Evolutionary conservation across 1,140 invertebrate genomes (phyloP), one percentile per base, ranked within the genome.

Genomic region (Monomorium pharaonis): DNA sequence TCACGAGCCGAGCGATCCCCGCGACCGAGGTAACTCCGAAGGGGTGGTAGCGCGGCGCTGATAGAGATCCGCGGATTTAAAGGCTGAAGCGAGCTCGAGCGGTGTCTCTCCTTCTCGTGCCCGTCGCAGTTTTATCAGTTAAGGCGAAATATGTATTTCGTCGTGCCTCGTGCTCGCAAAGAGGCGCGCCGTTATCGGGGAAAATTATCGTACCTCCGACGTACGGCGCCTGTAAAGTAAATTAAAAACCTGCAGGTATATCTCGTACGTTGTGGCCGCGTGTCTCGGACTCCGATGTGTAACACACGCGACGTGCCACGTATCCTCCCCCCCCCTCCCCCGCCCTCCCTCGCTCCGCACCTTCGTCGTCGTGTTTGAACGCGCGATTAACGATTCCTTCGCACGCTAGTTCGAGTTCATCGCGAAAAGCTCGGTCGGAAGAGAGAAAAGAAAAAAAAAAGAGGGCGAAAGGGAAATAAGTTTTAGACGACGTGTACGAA

Each of bases 351-450:
- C n/a, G n/a, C n/a, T n/a, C n/a, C n/a, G n/a, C 44, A 44, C 37
- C 37, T 7, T 42, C 54, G 24, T 16, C 30, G 30, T 7, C 24
- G 33, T n/a, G 30, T 69, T 37, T 42, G 56, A 14, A 18, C n/a
- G 44, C 47, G 47, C 77, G 49, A 58, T 63, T 83, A 86, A 86
- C 78, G 77, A 86, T 83, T 83, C 47, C 67, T 49, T 44, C 21
- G 30, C 84, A 62, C 65, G 76, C 51, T 27, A 69, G 42, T 47
- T 63, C 56, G 51, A 63, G 37, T 58, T 70, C 47, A 16, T 21
- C 63, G 76, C 76, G 63, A 81, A 81, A 49, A 80, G 7, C 9
- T 14, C 42, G 24, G 18, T 0, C 33, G 21, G 18, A 18, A 49
- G 42, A 65, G 21, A 10, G 3, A 24, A n/a, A 54, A 33, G 4